Conservation (phyloP, 2,113 vertebrate genomes). For the Dromaius novaehollandiae region DNA sequence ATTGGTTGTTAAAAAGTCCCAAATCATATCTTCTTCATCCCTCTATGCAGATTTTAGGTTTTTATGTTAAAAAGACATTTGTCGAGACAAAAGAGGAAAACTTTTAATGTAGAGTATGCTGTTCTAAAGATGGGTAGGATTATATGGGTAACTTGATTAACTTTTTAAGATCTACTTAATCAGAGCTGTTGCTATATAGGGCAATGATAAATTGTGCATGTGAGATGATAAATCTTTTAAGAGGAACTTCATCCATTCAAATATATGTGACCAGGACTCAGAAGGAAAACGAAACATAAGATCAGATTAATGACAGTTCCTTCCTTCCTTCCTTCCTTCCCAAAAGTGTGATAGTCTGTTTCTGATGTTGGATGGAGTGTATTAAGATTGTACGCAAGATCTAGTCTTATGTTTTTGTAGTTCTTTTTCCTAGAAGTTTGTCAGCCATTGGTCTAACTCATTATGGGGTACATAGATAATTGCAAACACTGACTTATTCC, state of each 20-base stretch:
- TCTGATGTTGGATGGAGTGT: not conserved
- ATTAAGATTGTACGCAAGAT: rapidly evolving
- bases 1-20: not conserved
- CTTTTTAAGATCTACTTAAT: not conserved
- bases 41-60: not conserved
- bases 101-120: not conserved
- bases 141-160: not conserved
- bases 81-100: not conserved
- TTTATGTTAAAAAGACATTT: not conserved
- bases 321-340: not conserved
- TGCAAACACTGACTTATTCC: not conserved
- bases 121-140: not conserved
- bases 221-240: not conserved
- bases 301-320: not conserved
- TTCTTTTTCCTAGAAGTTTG: not conserved
- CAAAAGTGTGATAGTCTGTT: not conserved
- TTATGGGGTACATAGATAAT: not conserved
- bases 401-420: not conserved
- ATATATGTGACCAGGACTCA: not conserved
- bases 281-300: not conserved
- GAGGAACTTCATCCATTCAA: not conserved
- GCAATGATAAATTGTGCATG: not conserved
- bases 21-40: not conserved
- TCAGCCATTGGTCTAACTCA: not conserved
- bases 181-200: not conserved